phyloP scores from a whole-genome alignment of 2,888 invertebrate species.

The Ferrisia virgata region DNA sequence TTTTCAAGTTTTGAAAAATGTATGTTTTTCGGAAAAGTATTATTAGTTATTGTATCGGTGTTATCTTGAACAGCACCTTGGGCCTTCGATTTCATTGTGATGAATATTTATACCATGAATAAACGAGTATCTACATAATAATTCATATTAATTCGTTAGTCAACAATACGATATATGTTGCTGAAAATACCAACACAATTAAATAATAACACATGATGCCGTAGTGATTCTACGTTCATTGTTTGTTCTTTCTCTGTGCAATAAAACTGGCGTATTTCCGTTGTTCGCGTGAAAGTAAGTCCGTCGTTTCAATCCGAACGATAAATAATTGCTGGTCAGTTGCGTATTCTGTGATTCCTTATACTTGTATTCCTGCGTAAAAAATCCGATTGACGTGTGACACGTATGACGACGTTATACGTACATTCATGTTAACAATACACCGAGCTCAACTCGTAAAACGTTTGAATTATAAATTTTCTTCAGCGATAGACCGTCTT shows the following conservation, averaged over 20 bases:
- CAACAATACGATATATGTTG: neutral
- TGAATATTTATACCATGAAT: neutral
- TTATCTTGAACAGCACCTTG: neutral
- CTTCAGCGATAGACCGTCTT: neutral
- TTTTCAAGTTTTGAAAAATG: neutral
- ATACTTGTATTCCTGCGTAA: slow-evolving; percentile 6
- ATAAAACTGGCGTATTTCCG: slow-evolving; percentile 12
- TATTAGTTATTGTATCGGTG: neutral
- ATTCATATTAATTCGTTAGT: neutral
- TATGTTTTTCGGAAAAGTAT: neutral
- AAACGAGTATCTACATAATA: neutral
- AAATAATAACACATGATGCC: neutral
- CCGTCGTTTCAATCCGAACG: slow-evolving; percentile 9
- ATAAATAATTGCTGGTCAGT: slow-evolving; percentile 18
- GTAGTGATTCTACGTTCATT: neutral
- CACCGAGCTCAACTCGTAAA: neutral
- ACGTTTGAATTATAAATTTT: neutral
- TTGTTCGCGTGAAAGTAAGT: slow-evolving; percentile 5
- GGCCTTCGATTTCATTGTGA: neutral
- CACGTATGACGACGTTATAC: neutral
- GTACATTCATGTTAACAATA: neutral
- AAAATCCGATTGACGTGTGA: slow-evolving; percentile 19
- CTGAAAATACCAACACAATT: neutral
- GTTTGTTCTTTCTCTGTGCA: neutral
- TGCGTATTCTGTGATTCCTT: neutral